These are phyloP conservation scores for Caenorhabditis doughertyi DNA, from an alignment of 2,888 invertebrate species.

Conservation along the genomic window DNA sequence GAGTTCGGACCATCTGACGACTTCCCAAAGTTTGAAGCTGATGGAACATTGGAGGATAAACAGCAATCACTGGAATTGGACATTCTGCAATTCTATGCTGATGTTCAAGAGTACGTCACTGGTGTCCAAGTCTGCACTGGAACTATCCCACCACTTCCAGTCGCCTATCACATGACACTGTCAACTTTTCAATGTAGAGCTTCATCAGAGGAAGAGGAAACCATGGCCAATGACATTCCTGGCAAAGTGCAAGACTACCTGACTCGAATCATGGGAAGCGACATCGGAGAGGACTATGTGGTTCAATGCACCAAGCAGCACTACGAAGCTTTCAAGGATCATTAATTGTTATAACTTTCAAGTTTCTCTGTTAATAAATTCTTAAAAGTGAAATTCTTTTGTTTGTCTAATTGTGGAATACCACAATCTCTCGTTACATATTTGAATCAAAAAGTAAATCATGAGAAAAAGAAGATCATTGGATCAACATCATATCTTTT, in stretches of 20 bases:
- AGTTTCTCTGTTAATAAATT: no score
- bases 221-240: neutral
- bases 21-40: neutral
- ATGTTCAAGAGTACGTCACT: neutral
- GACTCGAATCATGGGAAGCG: neutral
- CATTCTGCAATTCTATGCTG: neutral
- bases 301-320: neutral
- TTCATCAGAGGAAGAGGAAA: neutral
- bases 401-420: no score
- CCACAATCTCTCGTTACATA: no score
- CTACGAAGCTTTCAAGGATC: no score
- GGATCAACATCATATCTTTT: no score
- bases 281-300: neutral
- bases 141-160: conserved; percentile 1
- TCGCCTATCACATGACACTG: conserved; percentile 7
- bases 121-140: neutral
- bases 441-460: no score
- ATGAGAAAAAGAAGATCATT: no score
- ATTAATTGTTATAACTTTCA: no score
- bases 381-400: no score
- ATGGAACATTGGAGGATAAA: conserved; percentile 1
- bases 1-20: conserved; percentile 4
- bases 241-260: neutral
- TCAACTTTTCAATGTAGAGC: neutral
- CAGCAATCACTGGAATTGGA: neutral